A percentile compares a stretch with the other conserved stretches of the same genome.
Evolutionary conservation across 2,113 vertebrate species (phyloP).

Genomic region (Gadus macrocephalus): DNA sequence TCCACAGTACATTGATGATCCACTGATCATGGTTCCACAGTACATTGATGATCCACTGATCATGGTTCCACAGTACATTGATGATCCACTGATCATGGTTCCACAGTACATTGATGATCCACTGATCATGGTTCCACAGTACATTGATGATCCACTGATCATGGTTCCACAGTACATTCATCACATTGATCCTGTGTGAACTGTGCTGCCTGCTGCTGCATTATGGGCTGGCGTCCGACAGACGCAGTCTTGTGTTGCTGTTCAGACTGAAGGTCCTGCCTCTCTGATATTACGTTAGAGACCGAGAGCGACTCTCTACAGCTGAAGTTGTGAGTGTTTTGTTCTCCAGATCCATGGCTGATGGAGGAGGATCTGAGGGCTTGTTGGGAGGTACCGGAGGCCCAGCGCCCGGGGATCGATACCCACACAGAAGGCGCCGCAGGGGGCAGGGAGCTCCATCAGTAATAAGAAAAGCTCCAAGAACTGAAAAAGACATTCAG

Average conservation of each 20-base stretch:
- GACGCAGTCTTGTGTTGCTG: slow-evolving; percentile 44
- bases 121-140: too few relatives aligned
- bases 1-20: too few relatives aligned
- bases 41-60: too few relatives aligned
- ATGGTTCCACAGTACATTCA: too few relatives aligned
- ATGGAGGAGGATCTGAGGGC: slow-evolving; percentile 71
- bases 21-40: too few relatives aligned
- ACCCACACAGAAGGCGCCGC: slow-evolving; percentile 63
- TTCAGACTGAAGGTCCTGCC: slow-evolving; percentile 41
- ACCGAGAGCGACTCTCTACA: slow-evolving; percentile 49
- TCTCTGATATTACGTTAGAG: slow-evolving; percentile 41
- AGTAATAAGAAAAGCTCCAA: slow-evolving; percentile 76
- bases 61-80: too few relatives aligned
- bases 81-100: too few relatives aligned
- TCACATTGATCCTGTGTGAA: neutral
- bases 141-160: too few relatives aligned
- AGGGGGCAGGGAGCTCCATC: slow-evolving; percentile 61
- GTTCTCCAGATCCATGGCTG: slow-evolving; percentile 66
- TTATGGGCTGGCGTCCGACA: slow-evolving; percentile 47
- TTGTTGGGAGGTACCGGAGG: slow-evolving; percentile 64
- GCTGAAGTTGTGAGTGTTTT: slow-evolving; percentile 58
- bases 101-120: too few relatives aligned
- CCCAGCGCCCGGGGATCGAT: slow-evolving; percentile 69
- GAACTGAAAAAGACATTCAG: slow-evolving; percentile 63
- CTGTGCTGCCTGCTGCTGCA: neutral